Conservation (phyloP, 2,888 invertebrate genomes). For the Troilus luridus region DNA sequence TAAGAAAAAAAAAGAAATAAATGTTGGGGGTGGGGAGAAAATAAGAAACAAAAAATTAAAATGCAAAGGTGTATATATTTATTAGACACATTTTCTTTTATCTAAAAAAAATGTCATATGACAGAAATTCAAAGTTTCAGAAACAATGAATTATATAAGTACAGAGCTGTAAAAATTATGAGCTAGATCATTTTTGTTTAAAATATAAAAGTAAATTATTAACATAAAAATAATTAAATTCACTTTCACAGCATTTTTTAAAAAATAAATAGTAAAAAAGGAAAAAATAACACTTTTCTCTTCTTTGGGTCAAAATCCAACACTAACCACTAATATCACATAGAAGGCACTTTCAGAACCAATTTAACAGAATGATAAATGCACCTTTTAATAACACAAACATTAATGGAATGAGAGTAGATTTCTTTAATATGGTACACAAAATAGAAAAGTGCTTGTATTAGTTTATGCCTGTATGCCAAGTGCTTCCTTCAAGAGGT, state of each 20-base stretch:
- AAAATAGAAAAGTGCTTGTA: not conserved
- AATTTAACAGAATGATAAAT: slow-evolving; percentile 49
- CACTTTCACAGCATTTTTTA: not conserved
- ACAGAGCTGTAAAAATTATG: not conserved
- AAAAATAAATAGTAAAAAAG: slow-evolving; percentile 50
- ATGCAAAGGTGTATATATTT: slow-evolving; percentile 10
- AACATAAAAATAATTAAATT: slow-evolving; percentile 35
- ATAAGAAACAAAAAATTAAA: not conserved
- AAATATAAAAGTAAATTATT: slow-evolving; percentile 45
- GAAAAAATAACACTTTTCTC: slow-evolving; percentile 36
- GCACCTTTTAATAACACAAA: slow-evolving; percentile 18
- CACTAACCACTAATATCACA: slow-evolving; percentile 55
- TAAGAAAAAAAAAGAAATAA: too few species aligned
- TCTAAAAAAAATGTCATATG: not conserved
- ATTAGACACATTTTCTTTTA: not conserved
- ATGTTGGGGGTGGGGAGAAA: not conserved
- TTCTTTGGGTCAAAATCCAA: slow-evolving; percentile 14
- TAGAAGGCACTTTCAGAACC: slow-evolving; percentile 54
- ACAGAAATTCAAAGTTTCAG: not conserved
- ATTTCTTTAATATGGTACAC: slow-evolving; percentile 31
- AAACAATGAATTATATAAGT: not conserved
- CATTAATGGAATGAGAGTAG: slow-evolving; percentile 47
- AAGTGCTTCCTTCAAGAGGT: slow-evolving; percentile 83
- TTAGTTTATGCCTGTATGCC: slow-evolving; percentile 69
- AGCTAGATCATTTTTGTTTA: not conserved